These are phyloP conservation scores for Cataglyphis altisquamis DNA, from an alignment of 2,888 invertebrate species.

Conservation along the genomic window DNA sequence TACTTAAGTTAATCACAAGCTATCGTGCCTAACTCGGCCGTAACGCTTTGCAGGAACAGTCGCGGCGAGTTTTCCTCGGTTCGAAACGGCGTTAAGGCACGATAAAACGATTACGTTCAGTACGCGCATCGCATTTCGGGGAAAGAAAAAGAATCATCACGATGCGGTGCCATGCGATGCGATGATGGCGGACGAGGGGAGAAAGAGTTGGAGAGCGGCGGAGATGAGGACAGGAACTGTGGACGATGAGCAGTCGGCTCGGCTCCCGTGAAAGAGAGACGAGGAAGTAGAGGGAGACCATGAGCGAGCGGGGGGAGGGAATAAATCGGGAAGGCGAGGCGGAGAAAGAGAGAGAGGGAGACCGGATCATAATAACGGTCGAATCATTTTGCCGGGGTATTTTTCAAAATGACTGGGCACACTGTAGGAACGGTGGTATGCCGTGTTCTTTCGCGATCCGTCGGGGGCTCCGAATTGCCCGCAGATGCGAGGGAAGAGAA, in stretches of 20 bases:
- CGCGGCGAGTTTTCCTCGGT: conserved; percentile 41
- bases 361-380: conserved; percentile 78
- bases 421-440: conserved; percentile 76
- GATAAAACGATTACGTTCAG: conserved; percentile 52
- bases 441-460: conserved; percentile 77
- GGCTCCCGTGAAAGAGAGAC: conserved; percentile 50
- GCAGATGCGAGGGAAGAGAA: conserved; percentile 75
- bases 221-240: conserved; percentile 38
- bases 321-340: background rate
- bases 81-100: conserved; percentile 45
- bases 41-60: conserved; percentile 38
- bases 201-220: conserved; percentile 9
- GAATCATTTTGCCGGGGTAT: conserved; percentile 81
- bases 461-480: conserved; percentile 77
- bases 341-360: conserved; percentile 59
- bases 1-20: conserved; percentile 57
- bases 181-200: conserved; percentile 20
- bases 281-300: conserved; percentile 37
- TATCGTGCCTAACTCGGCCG: conserved; percentile 53
- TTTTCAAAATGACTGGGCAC: conserved; percentile 82
- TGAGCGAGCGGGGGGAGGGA: background rate
- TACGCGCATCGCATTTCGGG: conserved; percentile 41
- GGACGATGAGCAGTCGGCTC: conserved; percentile 51
- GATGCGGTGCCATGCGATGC: background rate
- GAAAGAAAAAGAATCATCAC: conserved; percentile 49